Percentiles rank a stretch among this genome's conserved stretches.
These are phyloP conservation scores for Elanoides forficatus DNA, from an alignment of 2,113 vertebrate genomes.

Conservation along the genomic window DNA sequence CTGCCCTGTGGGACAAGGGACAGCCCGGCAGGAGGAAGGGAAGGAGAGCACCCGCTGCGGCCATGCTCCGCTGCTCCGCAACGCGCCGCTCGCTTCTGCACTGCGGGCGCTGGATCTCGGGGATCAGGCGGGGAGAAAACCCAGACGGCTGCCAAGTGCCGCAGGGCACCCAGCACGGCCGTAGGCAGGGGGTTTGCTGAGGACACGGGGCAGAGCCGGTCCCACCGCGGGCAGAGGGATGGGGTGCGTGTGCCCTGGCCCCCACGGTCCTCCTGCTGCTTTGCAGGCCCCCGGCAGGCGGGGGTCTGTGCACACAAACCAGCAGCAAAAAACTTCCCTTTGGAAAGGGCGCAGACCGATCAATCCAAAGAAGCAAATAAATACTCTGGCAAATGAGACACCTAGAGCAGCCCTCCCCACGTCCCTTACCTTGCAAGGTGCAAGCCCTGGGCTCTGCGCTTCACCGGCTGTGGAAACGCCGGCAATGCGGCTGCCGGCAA, in stretches of 20 bases:
- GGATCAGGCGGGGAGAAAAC: background rate
- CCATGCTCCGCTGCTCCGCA: background rate
- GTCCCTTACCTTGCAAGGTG: background rate
- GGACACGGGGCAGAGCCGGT: background rate
- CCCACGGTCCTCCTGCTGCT: rapidly evolving
- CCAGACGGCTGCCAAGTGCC: background rate
- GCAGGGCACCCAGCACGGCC: background rate
- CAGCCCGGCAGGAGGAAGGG: background rate
- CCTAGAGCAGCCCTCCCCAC: background rate
- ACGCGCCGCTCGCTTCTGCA: background rate
- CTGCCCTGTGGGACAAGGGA: background rate
- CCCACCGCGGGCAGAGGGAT: rapidly evolving
- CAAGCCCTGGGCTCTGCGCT: background rate
- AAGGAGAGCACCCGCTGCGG: background rate
- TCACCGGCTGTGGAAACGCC: rapidly evolving
- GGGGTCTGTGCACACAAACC: background rate
- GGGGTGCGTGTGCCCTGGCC: background rate
- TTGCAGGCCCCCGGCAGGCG: background rate
- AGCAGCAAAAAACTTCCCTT: background rate
- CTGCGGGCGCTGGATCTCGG: rapidly evolving
- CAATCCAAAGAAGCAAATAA: background rate
- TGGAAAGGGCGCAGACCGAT: no score
- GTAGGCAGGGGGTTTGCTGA: no score
- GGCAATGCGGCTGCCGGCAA: rapidly evolving
- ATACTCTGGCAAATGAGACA: background rate